Percentiles rank a stretch among this genome's conserved stretches.
phyloP scores from a whole-genome alignment of 2,113 vertebrate genomes.

The Ageneiosus marmoratus region DNA sequence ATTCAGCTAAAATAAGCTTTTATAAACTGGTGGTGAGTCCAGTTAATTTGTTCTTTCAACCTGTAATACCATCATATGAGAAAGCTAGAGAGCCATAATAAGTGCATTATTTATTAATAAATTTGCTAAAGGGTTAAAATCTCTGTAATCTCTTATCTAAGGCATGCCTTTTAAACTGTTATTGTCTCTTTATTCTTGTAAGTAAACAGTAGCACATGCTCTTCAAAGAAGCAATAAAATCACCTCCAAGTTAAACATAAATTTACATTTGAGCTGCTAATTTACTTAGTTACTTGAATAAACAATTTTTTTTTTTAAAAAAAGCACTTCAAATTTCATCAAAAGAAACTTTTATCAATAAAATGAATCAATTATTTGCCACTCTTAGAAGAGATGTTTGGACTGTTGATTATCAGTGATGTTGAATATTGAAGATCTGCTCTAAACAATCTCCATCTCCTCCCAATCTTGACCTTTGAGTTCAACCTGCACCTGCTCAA shows the following conservation, averaged over 20 bases:
- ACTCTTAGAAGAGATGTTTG: background rate
- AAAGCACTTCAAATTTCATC: background rate
- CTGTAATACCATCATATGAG: background rate
- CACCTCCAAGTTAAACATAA: background rate
- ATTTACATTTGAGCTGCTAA: no score
- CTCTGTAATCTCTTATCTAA: background rate
- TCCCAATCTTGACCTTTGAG: slow-evolving; percentile 34
- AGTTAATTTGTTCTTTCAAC: background rate
- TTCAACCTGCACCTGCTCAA: background rate
- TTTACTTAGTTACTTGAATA: no score
- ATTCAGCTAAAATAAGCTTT: background rate
- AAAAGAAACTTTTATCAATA: background rate
- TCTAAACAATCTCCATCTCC: background rate
- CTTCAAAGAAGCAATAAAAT: slow-evolving; percentile 2
- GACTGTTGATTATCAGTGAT: background rate
- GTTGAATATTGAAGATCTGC: background rate
- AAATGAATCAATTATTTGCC: background rate
- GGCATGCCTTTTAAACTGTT: background rate
- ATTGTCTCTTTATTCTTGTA: background rate
- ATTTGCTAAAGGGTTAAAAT: background rate
- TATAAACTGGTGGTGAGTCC: background rate
- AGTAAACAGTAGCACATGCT: background rate
- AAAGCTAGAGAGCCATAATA: background rate
- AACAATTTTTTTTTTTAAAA: no score
- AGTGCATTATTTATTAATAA: background rate